phyloP scores from a whole-genome alignment of 2,797 vertebrate genomes.

The Falco concolor region DNA sequence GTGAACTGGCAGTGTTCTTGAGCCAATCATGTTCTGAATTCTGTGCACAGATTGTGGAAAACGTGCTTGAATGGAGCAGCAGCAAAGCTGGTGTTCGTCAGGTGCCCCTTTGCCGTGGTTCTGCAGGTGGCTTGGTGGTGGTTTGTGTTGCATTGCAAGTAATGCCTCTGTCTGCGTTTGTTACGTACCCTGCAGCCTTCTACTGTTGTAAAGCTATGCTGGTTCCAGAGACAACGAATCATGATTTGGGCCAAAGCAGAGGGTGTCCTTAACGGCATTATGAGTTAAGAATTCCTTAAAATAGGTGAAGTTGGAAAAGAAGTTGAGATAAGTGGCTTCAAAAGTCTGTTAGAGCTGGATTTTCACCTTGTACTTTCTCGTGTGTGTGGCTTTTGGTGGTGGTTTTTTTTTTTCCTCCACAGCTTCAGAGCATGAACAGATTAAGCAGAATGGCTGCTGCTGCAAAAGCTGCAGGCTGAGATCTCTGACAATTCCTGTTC shows the following conservation, averaged over 20 bases:
- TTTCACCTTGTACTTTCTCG: neutral
- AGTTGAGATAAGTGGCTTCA: neutral
- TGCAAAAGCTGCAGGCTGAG: neutral
- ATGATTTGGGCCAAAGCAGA: neutral
- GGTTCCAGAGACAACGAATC: neutral
- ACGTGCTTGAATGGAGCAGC: neutral
- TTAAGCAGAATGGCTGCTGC: neutral
- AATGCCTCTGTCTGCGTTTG: accelerated
- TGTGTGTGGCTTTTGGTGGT: neutral
- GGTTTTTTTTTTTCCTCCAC: neutral
- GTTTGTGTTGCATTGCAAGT: neutral
- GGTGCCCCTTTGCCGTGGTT: neutral
- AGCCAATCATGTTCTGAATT: neutral
- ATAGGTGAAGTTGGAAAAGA: neutral
- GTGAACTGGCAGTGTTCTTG: neutral
- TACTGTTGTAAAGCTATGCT: neutral
- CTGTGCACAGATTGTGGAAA: neutral
- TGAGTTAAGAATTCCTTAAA: neutral
- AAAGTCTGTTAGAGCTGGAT: neutral
- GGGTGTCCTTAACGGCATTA: neutral
- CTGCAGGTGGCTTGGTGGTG: neutral
- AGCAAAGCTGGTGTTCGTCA: neutral
- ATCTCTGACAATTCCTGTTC: accelerated
- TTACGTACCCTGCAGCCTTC: neutral
- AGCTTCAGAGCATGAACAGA: neutral